Conservation (phyloP, 2,113 vertebrate species). For the Podarcis muralis region DNA sequence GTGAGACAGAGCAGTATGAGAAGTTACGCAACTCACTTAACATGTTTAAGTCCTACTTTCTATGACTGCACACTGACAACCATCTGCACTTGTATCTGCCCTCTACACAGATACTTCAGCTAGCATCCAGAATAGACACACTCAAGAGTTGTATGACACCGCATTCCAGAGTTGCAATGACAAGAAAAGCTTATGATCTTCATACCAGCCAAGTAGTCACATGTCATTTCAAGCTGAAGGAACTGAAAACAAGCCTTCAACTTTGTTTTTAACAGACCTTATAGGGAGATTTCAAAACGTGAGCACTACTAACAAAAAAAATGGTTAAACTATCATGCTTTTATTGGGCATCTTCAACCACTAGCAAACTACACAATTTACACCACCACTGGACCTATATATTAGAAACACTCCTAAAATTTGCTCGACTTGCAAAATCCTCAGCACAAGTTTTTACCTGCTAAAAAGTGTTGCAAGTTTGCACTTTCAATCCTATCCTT, state of each 20-base stretch:
- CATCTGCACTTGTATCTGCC: background rate
- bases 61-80: background rate
- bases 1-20: background rate
- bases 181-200: background rate
- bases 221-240: background rate
- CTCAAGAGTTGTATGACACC: background rate
- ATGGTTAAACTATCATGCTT: background rate
- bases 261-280: background rate
- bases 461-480: background rate
- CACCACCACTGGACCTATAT: background rate
- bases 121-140: background rate
- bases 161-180: background rate
- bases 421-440: background rate
- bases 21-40: background rate
- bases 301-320: background rate
- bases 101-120: background rate
- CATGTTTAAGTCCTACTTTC: background rate
- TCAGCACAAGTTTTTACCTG: background rate
- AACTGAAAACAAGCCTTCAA: background rate
- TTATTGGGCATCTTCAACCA: background rate
- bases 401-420: background rate
- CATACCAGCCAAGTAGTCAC: background rate
- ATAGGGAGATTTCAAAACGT: background rate
- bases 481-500: background rate
- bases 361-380: background rate